These are phyloP conservation scores for Pararge aegeria DNA, from an alignment of 1,140 invertebrate species.

Conservation along the genomic window DNA sequence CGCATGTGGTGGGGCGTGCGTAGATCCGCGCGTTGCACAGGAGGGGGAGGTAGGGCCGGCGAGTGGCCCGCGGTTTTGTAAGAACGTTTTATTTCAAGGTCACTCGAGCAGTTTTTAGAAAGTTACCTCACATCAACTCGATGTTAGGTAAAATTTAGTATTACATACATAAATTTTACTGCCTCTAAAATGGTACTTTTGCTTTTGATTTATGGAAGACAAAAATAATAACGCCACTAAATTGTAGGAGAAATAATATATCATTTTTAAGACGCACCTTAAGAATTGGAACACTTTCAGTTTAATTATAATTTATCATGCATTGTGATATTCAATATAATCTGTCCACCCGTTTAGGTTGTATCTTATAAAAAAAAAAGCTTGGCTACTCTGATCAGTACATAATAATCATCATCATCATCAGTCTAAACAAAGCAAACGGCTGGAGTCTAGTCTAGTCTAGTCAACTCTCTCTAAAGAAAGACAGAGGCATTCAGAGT, in stretches of 20 bases:
- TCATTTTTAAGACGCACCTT: no score
- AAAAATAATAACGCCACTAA: not conserved
- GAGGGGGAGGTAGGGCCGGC: constrained; percentile 59
- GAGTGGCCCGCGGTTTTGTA: constrained; percentile 77
- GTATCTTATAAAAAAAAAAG: no score
- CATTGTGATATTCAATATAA: no score
- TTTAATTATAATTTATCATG: not conserved
- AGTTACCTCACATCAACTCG: constrained; percentile 64
- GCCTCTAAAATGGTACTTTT: constrained; percentile 1
- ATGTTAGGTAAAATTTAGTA: constrained; percentile 35
- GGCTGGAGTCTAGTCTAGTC: no score
- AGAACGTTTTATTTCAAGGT: constrained; percentile 80
- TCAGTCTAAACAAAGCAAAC: no score
- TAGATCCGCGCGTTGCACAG: constrained; percentile 62
- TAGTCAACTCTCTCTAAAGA: no score
- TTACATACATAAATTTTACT: constrained; percentile 14
- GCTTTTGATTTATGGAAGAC: constrained; percentile 1
- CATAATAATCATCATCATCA: no score
- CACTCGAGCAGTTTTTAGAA: constrained; percentile 79
- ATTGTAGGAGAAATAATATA: not conserved
- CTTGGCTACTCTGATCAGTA: no score
- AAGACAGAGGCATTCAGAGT: no score
- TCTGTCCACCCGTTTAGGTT: no score
- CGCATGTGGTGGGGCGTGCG: constrained; percentile 56
- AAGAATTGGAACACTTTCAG: no score